Conservation (phyloP, 2,888 invertebrate genomes). For the Charanyca ferruginea region DNA sequence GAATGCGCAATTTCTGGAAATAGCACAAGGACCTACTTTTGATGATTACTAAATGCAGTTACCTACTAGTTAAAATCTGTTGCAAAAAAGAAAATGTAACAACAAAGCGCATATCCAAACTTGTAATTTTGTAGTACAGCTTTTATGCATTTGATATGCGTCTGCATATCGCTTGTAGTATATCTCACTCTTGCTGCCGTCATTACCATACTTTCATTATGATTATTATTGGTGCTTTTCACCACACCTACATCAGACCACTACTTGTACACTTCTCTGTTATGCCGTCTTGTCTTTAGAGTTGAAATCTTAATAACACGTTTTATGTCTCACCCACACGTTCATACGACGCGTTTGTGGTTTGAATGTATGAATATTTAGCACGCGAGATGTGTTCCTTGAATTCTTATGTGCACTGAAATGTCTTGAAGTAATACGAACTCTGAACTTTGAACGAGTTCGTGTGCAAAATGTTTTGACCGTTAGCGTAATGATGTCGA, state of each 20-base stretch:
- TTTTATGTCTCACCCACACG: constrained; percentile 76
- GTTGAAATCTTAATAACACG: constrained; percentile 81
- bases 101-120: constrained; percentile 37
- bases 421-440: constrained; percentile 58
- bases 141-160: constrained; percentile 36
- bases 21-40: constrained; percentile 7
- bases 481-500: constrained; percentile 30
- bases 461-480: constrained; percentile 35
- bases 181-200: constrained; percentile 47
- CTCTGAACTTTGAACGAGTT: constrained; percentile 56
- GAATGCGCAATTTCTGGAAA: constrained; percentile 16
- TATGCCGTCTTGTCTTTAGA: constrained; percentile 72
- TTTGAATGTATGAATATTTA: constrained; percentile 68
- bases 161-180: constrained; percentile 27
- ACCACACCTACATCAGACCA: constrained; percentile 58
- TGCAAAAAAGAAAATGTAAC: constrained; percentile 35
- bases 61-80: constrained; percentile 9
- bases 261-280: constrained; percentile 64
- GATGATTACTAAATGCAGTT: constrained; percentile 1
- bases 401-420: constrained; percentile 64
- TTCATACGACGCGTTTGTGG: constrained; percentile 60
- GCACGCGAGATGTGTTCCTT: constrained; percentile 55
- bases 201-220: constrained; percentile 57
- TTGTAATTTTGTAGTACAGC: constrained; percentile 31
- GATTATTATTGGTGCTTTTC: constrained; percentile 58